Evolutionary conservation across 2,113 vertebrate species (phyloP).

Genomic region (Salvator merianae): DNA sequence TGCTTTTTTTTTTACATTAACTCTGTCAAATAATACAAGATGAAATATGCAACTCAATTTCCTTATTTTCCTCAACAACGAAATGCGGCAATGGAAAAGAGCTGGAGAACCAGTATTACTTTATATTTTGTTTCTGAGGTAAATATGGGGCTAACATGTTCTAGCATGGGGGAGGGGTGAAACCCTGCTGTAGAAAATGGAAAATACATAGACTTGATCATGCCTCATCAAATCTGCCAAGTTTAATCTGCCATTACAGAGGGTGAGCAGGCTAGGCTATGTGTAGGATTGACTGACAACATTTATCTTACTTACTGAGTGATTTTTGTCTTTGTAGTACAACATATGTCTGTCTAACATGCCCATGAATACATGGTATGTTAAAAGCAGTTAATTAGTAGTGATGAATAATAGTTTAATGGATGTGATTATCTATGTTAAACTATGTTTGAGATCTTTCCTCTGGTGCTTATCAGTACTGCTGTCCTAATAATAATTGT

Average conservation of each 20-base stretch:
- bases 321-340: slow-evolving; percentile 58
- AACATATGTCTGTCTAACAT: slow-evolving; percentile 37
- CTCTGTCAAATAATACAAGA: not conserved
- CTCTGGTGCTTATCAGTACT: slow-evolving; percentile 17
- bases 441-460: not conserved
- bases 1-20: not conserved
- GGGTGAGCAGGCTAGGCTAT: slow-evolving; percentile 59
- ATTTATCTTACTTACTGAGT: slow-evolving; percentile 60
- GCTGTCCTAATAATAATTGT: not conserved
- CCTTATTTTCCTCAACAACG: slow-evolving; percentile 5
- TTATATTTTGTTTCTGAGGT: slow-evolving; percentile 32
- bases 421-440: slow-evolving; percentile 24
- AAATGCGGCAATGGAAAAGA: slow-evolving; percentile 28
- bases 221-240: slow-evolving; percentile 68
- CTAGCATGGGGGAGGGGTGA: slow-evolving; percentile 24
- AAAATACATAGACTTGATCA: slow-evolving; percentile 62
- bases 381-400: slow-evolving; percentile 52
- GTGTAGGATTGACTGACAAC: slow-evolving; percentile 69
- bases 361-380: slow-evolving; percentile 22
- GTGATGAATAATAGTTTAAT: slow-evolving; percentile 31
- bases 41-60: not conserved
- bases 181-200: slow-evolving; percentile 32
- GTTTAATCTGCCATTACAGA: slow-evolving; percentile 68
- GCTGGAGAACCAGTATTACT: slow-evolving; percentile 52
- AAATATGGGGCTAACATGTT: slow-evolving; percentile 40